phyloP scores from a whole-genome alignment of 2,888 invertebrate genomes.

The Folsomia manolachei region DNA sequence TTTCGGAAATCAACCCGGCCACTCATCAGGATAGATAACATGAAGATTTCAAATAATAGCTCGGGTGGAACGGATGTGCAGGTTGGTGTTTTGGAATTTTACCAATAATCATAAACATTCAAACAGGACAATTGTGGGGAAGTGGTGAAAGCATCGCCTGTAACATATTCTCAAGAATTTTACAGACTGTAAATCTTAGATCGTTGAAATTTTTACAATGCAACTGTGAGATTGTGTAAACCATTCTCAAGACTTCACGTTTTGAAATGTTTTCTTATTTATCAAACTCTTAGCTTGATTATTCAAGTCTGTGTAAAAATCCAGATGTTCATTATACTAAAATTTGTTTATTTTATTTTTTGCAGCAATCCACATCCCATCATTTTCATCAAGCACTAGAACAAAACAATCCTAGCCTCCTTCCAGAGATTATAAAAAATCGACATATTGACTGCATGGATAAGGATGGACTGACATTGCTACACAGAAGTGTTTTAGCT shows the following conservation, averaged over 20 bases:
- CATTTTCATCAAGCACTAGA: conserved; percentile 44
- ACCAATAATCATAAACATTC: too few species aligned
- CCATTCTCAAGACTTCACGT: too few species aligned
- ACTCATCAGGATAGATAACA: not conserved
- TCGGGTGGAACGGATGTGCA: conserved; percentile 1
- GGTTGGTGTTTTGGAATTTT: too few species aligned
- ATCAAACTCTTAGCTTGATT: too few species aligned
- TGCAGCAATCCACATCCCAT: conserved; percentile 31
- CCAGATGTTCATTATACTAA: not conserved
- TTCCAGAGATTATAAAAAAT: conserved; percentile 47
- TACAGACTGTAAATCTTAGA: too few species aligned
- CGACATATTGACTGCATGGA: conserved; percentile 49
- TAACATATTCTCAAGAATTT: too few species aligned
- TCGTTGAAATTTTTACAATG: too few species aligned
- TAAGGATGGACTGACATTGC: conserved; percentile 47
- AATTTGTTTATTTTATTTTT: conserved; percentile 11
- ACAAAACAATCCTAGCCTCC: conserved; percentile 43
- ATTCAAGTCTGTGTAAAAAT: too few species aligned
- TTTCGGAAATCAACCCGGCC: not conserved
- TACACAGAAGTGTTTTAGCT: conserved; percentile 47
- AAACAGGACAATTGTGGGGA: too few species aligned
- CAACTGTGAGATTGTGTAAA: too few species aligned
- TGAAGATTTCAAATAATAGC: not conserved
- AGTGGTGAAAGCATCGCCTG: too few species aligned
- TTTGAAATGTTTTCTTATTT: too few species aligned